Conservation (phyloP, 2,113 vertebrate genomes). For the Fukomys damarensis region DNA sequence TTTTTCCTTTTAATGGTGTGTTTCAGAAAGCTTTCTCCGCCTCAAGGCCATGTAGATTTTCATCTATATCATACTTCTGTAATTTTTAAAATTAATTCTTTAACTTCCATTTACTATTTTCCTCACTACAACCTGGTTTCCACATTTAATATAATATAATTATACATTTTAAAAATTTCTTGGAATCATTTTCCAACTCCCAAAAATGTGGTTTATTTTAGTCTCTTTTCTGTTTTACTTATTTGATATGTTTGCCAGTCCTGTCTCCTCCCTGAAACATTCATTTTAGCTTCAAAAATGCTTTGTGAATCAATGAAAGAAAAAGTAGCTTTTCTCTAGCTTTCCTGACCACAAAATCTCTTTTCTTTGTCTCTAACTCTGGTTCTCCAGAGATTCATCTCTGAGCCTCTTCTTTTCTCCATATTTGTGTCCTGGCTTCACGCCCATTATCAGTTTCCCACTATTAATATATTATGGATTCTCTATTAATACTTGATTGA, state of each 20-base stretch:
- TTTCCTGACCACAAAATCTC: background rate
- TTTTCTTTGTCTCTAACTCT: background rate
- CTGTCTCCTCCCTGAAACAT: background rate
- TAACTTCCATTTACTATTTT: background rate
- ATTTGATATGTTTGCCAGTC: background rate
- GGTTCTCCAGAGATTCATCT: background rate
- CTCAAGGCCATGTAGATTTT: background rate
- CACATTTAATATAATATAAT: background rate
- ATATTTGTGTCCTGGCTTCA: background rate
- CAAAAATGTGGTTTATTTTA: background rate
- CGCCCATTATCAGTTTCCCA: background rate
- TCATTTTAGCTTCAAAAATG: background rate
- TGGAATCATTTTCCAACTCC: background rate
- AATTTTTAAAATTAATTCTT: background rate
- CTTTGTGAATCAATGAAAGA: background rate
- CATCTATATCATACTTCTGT: background rate
- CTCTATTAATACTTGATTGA: background rate
- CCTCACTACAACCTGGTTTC: background rate
- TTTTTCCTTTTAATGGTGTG: background rate
- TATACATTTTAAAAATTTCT: background rate
- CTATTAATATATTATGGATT: background rate
- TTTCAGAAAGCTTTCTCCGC: background rate
- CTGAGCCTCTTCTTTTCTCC: background rate
- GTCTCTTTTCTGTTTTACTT: constrained; percentile 10
- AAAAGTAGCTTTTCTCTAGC: background rate